phyloP scores from a whole-genome alignment of 2,888 invertebrate species.

The Timema cristinae region DNA sequence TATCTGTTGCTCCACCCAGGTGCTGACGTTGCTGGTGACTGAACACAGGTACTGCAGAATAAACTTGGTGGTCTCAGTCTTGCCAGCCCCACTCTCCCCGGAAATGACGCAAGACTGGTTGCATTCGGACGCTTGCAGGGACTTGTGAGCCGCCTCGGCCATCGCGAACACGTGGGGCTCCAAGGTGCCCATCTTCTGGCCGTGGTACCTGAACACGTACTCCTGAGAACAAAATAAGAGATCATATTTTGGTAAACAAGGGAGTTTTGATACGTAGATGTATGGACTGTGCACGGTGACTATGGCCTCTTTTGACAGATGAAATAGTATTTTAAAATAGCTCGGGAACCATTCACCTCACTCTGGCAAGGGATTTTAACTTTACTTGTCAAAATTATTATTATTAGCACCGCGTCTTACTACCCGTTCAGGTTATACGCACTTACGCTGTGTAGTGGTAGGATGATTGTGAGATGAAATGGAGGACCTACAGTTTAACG shows the following conservation, averaged over 20 bases:
- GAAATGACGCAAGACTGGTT: constrained; percentile 87
- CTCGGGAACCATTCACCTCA: too few species aligned
- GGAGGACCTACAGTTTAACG: too few species aligned
- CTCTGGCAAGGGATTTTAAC: too few species aligned
- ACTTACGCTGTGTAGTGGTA: too few species aligned
- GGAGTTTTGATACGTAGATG: background rate
- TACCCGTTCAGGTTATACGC: too few species aligned
- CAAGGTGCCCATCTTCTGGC: constrained; percentile 72
- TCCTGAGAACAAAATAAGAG: constrained; percentile 56
- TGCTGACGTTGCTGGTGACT: constrained; percentile 71
- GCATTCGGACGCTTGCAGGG: constrained; percentile 56
- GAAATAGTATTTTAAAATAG: background rate
- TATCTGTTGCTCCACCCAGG: constrained; percentile 95
- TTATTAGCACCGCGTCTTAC: too few species aligned
- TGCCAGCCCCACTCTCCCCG: constrained; percentile 90
- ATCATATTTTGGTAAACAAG: background rate
- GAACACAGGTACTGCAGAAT: constrained; percentile 89
- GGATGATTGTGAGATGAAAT: too few species aligned
- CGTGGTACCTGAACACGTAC: constrained; percentile 76
- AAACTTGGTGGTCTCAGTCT: constrained; percentile 89
- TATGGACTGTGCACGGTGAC: background rate
- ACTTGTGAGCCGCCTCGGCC: constrained; percentile 83
- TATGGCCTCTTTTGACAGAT: background rate
- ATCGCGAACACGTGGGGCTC: constrained; percentile 89
- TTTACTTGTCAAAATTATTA: too few species aligned